A percentile compares a stretch with the other conserved stretches of the same genome.
Evolutionary conservation across 2,113 vertebrate genomes (phyloP).

Genomic region (Elanus axillaris): DNA sequence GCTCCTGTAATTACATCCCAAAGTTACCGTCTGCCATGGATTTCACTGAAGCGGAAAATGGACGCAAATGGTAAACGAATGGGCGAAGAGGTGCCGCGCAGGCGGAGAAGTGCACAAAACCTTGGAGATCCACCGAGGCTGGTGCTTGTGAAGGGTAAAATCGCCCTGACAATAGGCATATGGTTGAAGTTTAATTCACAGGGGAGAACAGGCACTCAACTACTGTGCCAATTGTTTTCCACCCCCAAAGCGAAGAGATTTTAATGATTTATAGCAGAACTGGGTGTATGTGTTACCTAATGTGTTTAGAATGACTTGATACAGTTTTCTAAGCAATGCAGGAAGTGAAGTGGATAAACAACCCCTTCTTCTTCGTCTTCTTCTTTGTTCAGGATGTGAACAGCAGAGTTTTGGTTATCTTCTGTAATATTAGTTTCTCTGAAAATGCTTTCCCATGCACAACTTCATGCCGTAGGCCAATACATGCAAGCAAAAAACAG

Average conservation of each 20-base stretch:
- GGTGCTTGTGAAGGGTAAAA: neutral
- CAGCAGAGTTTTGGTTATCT: neutral
- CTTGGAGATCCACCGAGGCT: neutral
- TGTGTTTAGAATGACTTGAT: neutral
- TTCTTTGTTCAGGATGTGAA: neutral
- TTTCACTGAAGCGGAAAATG: neutral
- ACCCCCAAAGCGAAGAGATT: neutral
- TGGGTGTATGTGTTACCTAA: conserved; percentile 6
- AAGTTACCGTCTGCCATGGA: neutral
- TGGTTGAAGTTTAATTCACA: neutral
- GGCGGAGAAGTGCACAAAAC: neutral
- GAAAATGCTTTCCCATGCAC: neutral
- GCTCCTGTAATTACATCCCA: neutral
- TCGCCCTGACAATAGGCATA: neutral
- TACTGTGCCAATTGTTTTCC: neutral
- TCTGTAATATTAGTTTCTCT: neutral
- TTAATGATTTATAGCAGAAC: conserved; percentile 13
- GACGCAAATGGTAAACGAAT: neutral
- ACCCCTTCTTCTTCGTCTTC: neutral
- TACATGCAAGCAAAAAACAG: neutral
- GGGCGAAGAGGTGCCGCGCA: neutral
- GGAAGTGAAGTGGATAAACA: neutral
- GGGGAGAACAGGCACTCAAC: neutral
- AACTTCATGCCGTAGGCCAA: neutral
- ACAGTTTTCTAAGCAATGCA: neutral